A percentile compares a stretch with the other conserved stretches of the same genome.
Evolutionary conservation across 1,140 invertebrate species (phyloP).

Genomic region (Solen grandis): DNA sequence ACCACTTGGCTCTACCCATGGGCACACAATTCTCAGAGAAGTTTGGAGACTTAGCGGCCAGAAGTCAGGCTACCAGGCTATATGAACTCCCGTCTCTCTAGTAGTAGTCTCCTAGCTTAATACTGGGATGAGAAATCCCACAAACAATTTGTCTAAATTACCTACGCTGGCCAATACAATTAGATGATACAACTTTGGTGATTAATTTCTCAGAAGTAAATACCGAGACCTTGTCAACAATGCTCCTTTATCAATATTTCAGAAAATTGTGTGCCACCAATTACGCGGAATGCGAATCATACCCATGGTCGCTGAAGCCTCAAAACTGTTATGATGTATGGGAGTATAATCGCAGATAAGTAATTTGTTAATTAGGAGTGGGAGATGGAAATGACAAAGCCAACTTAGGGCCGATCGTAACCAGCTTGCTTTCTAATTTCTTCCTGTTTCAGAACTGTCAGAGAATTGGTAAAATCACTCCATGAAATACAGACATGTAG

Average conservation of each 20-base stretch:
- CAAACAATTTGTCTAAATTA: constrained; percentile 51
- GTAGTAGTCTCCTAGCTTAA: too few species aligned
- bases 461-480: constrained; percentile 43
- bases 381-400: constrained; percentile 8
- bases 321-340: constrained; percentile 55
- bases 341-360: constrained; percentile 52
- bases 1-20: too few species aligned
- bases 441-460: constrained; percentile 52
- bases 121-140: constrained; percentile 42
- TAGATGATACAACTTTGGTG: constrained; percentile 42
- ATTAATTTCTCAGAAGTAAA: constrained; percentile 54
- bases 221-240: constrained; percentile 50
- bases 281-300: constrained; percentile 45
- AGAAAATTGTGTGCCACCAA: constrained; percentile 50
- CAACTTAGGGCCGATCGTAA: constrained; percentile 22
- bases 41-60: background rate
- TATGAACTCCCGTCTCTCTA: background rate
- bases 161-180: constrained; percentile 43
- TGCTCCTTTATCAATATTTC: constrained; percentile 58
- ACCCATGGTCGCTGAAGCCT: constrained; percentile 24
- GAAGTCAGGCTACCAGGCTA: background rate
- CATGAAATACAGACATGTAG: background rate
- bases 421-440: constrained; percentile 31
- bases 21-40: too few species aligned
- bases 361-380: constrained; percentile 52